Evolutionary conservation across 1,140 invertebrate species (phyloP), one percentile per base, ranked within the genome.

Genomic region (Carposina sasakii): DNA sequence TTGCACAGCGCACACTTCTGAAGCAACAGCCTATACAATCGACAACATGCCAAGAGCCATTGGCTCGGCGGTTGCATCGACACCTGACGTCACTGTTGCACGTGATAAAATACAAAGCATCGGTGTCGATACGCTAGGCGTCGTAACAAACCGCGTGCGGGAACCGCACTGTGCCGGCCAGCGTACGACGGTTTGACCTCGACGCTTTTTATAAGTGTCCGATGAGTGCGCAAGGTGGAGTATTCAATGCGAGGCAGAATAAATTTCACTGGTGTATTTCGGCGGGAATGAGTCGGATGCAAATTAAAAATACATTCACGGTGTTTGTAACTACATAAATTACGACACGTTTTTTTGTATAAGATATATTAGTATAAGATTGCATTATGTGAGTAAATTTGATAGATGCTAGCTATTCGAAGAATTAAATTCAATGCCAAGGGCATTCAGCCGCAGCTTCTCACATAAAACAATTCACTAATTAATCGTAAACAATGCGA

Each of bases 121-220:
- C 53, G 64, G 67, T 66, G 71, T 70, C 66, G 67, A 68, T 54
- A 59, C 61, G 67, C n/a, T n/a, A 34, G 63, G 66, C 76, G 76
- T 79, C 66, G 71, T 70, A 54, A 61, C 76, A 52, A 63, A 57
- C 54, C 72, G 76, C 74, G 69, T 71, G 70, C 74, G 71, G 64
- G 51, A 57, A 56, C 67, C 58, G 65, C 71, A 76, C 77, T 79
- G 79, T 68, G 52, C 44, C 53, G 51, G 73, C 42, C 46, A 55
- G 58, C 62, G 67, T 60, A 48, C 67, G 58, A 61, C 60, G 71
- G 49, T 69, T 54, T 69, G 76, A 81, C 77, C 79, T 83, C 79
- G 79, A 56, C 56, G 71, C 76, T 78, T 78, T 82, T 81, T 83
- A 81, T 81, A 81, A 78, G 73, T 76, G 69, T 46, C 72, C 73